Evolutionary conservation across 2,888 invertebrate genomes (phyloP).

Genomic region (Drosophila antonietae): DNA sequence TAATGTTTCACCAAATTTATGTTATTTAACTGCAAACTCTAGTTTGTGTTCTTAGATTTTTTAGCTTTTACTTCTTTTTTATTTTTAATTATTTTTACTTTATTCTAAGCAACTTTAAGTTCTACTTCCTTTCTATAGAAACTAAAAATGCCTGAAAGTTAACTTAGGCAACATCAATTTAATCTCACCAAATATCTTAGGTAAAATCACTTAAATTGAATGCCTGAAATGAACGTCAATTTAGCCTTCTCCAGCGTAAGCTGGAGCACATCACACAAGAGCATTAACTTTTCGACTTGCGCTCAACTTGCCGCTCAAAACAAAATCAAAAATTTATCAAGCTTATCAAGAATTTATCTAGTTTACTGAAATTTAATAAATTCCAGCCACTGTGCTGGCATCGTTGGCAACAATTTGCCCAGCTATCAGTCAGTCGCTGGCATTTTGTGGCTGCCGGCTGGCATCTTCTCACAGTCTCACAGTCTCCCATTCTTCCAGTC

Average conservation of each 20-base stretch:
- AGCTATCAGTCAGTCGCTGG: conserved; percentile 28
- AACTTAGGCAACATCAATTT: no score
- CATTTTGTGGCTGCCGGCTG: conserved; percentile 8
- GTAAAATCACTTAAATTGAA: no score
- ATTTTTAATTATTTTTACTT: no score
- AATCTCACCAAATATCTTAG: no score
- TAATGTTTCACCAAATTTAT: no score
- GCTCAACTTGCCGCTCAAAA: not conserved
- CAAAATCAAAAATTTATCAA: conserved; percentile 4
- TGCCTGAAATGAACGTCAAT: not conserved
- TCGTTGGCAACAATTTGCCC: conserved; percentile 14
- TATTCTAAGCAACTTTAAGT: no score
- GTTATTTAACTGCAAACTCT: no score
- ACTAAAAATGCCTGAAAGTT: no score
- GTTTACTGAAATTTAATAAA: not conserved
- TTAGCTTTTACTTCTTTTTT: no score
- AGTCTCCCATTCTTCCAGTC: no score
- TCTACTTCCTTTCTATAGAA: no score
- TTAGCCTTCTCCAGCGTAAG: not conserved
- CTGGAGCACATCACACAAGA: not conserved
- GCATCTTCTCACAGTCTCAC: not conserved
- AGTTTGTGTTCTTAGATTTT: no score
- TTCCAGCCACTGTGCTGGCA: conserved; percentile 15
- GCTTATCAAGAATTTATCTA: conserved; percentile 6
- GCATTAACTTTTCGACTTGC: not conserved